Base-by-base conservation (phyloP, 37 sponge, comb jelly and placozoan species). In the Chondrosia reniformis region DNA sequence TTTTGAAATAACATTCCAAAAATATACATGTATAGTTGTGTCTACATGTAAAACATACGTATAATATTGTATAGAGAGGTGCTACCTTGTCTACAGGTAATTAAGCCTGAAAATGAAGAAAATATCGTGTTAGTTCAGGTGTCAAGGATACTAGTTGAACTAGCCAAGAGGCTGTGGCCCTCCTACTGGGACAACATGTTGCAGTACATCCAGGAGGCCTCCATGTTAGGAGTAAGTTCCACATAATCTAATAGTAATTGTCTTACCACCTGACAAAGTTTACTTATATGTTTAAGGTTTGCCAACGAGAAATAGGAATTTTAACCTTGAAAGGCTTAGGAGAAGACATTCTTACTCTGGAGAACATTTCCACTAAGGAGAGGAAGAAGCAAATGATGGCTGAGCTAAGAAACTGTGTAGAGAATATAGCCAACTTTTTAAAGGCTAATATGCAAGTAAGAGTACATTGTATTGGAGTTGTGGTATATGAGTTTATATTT, bases 371-470 rank as follows among this genome's bases (percentile, higher is more conserved):
- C 1, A 34, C 39, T 25, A 69, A 39, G 42, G 72, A 69, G 15
- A 36, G 72, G 41, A 69, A 69, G 72, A 69, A 69, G 44, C 72
- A 69, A 25, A 21, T 69, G 43, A 69, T 69, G 72, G 42, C 72
- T 25, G 72, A 21, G 21, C 72, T 69, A 10, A 34, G 72, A 40
- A 25, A 1, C 10, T 55, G 27, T 33, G 77, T 40, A 33, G 89
- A 86, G n/a, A 69, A 77, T 25, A 81, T 89, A 3, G 39, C 61
- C 30, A 86, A 88, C 33, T 85, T 89, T 13, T 85, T 92, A 8
- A 39, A 15, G 22, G 78, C 85, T 74, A 77, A 89, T 37, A 46
- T 92, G 44, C 55, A 82, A 55, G 89, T 83, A 61, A 80, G 88
- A n/a, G n/a, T n/a, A n/a, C n/a, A n/a, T n/a, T n/a, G n/a, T n/a